Evolutionary conservation across 2,888 invertebrate genomes (phyloP), one percentile per base, ranked within the genome.

Genomic region (Blastobasis lacticolella): DNA sequence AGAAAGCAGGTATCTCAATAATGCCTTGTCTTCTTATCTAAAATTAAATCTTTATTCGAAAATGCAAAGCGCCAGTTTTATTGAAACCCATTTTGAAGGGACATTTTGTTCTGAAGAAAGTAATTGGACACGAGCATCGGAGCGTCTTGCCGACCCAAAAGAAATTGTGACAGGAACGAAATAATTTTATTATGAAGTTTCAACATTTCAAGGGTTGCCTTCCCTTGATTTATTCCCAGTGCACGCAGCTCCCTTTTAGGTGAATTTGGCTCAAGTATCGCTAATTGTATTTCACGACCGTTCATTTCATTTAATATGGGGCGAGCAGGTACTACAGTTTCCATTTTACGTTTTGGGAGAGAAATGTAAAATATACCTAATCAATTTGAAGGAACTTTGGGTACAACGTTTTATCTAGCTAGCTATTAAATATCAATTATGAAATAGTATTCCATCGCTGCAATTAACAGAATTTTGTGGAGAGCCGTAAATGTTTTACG

Each of bases 41-140:
- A 79, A 81, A 81, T 82, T 75, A 80, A 81, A 82, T 81, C 78
- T 80, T 72, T 74, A 68, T 73, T 75, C 63, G 62, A 64, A 75
- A 77, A 73, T 67, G 67, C 64, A 67, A 77, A 70, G 66, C 67
- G 61, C 60, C 58, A 59, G 67, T 71, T 66, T 70, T 75, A 74
- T 75, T 73, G 73, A 66, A 65, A 69, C 57, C 64, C 63, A 57
- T 63, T 64, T 75, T 69, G 67, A 70, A 63, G 62, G 64, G 71
- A 77, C 69, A 75, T 77, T 82, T 78, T 79, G 71, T 75, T 70
- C 66, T 68, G 62, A 72, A 69, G 67, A 75, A 81, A 77, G 70
- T 79, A 78, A 79, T 80, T 79, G 75, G 70, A 73, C 69, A 69
- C 64, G 66, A 72, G 69, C 71, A 74, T 67, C 63, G 69, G 68